Conservation (phyloP, 2,888 invertebrate genomes). For the Neria commutata region DNA sequence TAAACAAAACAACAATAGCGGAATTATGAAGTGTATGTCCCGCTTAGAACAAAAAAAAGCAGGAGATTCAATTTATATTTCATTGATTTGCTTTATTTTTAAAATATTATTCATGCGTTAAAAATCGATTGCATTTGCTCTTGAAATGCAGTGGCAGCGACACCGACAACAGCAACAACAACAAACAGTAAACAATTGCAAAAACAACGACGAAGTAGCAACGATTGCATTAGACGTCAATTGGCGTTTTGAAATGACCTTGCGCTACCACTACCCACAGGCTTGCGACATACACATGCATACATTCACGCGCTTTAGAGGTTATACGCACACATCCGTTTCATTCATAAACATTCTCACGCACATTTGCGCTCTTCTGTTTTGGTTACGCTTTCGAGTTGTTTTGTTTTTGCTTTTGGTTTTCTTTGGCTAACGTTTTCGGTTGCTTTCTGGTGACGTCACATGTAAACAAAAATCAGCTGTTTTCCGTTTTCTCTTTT, state of each 20-base stretch:
- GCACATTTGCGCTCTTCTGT: constrained; percentile 13
- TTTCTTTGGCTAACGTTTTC: not conserved
- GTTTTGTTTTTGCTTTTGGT: constrained; percentile 2
- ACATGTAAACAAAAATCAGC: constrained; percentile 52
- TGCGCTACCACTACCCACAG: constrained; percentile 11
- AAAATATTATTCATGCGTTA: too few relatives aligned
- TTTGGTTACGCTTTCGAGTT: not conserved
- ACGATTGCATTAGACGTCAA: constrained; percentile 38
- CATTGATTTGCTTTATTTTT: too few relatives aligned
- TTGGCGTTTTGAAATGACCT: constrained; percentile 32
- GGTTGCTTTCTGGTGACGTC: constrained; percentile 5
- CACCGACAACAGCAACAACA: constrained; percentile 5
- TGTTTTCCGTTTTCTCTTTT: too few relatives aligned
- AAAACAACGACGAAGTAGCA: constrained; percentile 17
- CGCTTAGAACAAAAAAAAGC: too few relatives aligned
- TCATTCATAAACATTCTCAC: constrained; percentile 48
- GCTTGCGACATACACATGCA: constrained; percentile 46
- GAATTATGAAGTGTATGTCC: not conserved
- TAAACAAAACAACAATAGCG: not conserved
- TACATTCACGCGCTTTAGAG: constrained; percentile 41
- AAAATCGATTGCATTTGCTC: not conserved
- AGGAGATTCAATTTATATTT: too few relatives aligned
- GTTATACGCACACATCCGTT: constrained; percentile 38
- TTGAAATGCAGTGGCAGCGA: not conserved
- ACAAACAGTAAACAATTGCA: constrained; percentile 17